Evolutionary conservation across 2,888 invertebrate species (phyloP), one percentile per base, ranked within the genome.

Genomic region (Mesorhabditis spiculigera): DNA sequence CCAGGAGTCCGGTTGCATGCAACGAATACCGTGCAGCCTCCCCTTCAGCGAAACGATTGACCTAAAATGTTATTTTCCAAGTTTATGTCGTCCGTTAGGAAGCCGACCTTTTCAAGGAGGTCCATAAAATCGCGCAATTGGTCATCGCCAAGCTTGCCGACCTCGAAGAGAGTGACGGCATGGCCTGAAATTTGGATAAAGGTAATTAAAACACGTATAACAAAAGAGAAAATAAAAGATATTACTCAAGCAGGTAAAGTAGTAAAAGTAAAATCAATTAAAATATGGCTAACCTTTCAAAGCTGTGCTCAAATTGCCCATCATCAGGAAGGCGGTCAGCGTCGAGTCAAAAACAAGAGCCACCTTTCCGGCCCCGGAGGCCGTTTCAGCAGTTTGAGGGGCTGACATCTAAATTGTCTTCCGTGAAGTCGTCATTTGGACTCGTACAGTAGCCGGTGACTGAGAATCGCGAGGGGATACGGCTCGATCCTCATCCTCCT

Each of bases 141-240:
- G 87, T 96, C 95, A 85, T 95, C 95, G 76, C 93, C 92, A 68
- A 96, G 88, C 87, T 96, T 96, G 0, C 96, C 96, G 6, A 95
- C 95, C 89, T 96, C 96, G 86, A 96, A 96, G 91, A 96, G 91
- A 0, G 95, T 96, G 0, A 96, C 95, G 0, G 95, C 96, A 86
- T 96, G 95, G 86, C 93, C 66, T 95, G 10, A 16, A 3, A 10
- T 41, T 43, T 10, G 6, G 6, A 16, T 28, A 50, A 42, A 62
- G 16, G 2, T 69, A 69, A 13, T 10, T 68, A n/a, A 58, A 10
- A 58, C 10, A 65, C 41, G 1, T 43, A 45, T 45, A 43, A 28
- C 41, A 66, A 45, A 66, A 10, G 28, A 43, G 42, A 42, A 45
- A 50, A 65, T 64, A 41, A 63, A 44, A 45, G 42, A 28, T 28